phyloP scores from a whole-genome alignment of 2,797 vertebrate genomes.

The Oreochromis grahami region DNA sequence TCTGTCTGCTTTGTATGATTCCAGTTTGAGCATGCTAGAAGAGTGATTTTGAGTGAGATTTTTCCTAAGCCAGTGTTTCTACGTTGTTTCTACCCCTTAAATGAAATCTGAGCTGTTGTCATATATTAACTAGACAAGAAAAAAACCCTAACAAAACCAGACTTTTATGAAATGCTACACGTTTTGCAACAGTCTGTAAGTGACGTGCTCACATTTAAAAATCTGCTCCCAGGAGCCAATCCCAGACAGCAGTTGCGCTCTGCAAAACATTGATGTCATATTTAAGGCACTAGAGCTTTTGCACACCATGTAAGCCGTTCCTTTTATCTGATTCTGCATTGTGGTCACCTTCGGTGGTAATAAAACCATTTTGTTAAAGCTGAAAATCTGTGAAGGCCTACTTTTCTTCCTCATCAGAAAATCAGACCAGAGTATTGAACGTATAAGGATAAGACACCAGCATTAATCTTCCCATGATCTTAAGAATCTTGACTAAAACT shows the following conservation, averaged over 20 bases:
- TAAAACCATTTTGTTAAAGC: neutral
- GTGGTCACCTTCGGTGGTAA: neutral
- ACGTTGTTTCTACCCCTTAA: neutral
- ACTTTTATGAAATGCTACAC: neutral
- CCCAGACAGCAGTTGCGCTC: rapidly evolving
- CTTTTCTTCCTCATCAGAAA: neutral
- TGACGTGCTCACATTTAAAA: neutral
- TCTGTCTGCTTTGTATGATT: neutral
- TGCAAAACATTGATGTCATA: rapidly evolving
- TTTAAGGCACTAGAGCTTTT: neutral
- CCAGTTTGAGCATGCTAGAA: neutral
- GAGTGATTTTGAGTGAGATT: neutral
- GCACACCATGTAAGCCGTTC: neutral
- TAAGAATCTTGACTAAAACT: neutral
- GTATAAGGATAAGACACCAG: neutral
- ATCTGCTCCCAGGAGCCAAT: neutral
- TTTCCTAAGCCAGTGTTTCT: neutral
- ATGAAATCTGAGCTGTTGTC: neutral
- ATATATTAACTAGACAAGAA: neutral
- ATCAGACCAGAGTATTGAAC: neutral
- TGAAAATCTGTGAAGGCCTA: neutral
- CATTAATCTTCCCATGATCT: neutral
- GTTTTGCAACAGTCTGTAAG: rapidly evolving
- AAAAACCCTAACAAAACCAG: neutral
- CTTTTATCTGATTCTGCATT: neutral